phyloP scores from a whole-genome alignment of 2,797 vertebrate genomes.

The Stomatorhinus walkeri region DNA sequence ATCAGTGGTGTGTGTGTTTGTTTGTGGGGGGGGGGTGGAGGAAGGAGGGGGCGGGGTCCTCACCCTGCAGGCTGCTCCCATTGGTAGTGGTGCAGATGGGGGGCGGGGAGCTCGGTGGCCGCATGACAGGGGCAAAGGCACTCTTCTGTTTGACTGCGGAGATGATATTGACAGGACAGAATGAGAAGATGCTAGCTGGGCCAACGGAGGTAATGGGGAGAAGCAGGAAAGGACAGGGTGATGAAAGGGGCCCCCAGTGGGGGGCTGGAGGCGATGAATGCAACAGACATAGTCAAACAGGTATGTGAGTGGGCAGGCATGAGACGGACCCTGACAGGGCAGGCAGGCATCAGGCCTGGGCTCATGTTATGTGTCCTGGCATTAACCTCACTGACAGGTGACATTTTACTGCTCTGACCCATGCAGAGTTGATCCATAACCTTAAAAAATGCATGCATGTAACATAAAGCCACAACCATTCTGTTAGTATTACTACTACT shows the following conservation, averaged over 20 bases:
- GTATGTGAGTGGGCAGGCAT: constrained; percentile 23
- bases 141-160: constrained; percentile 82
- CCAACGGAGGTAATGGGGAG: constrained; percentile 38
- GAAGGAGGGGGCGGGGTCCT: constrained; percentile 73
- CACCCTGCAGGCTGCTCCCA: constrained; percentile 81
- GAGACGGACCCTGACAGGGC: neutral
- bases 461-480: neutral
- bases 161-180: constrained; percentile 90
- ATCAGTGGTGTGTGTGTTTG: neutral
- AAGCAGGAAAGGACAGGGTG: neutral
- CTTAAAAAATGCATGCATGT: neutral
- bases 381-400: neutral
- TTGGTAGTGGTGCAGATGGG: constrained; percentile 85
- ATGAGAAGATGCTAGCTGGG: constrained; percentile 73
- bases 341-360: neutral
- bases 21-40: constrained; percentile 18
- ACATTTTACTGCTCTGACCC: neutral
- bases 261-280: constrained; percentile 66
- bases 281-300: constrained; percentile 39
- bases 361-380: neutral
- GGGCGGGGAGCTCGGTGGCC: constrained; percentile 81
- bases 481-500: neutral
- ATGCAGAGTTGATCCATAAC: constrained; percentile 5
- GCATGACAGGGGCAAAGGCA: constrained; percentile 81
- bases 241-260: constrained; percentile 49